Conservation (phyloP, 2,113 vertebrate species). For the Rutilus rutilus region DNA sequence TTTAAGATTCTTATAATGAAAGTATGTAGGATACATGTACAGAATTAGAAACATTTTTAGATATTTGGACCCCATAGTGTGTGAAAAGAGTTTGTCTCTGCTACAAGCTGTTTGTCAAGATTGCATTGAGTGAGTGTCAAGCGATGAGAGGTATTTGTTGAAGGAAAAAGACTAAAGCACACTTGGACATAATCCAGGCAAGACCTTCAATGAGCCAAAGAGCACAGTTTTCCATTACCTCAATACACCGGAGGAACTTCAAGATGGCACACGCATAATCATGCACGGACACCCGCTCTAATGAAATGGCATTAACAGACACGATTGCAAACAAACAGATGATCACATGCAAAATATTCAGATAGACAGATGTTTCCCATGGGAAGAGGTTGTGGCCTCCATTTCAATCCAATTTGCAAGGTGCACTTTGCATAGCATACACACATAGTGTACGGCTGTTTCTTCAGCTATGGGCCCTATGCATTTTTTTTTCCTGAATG, state of each 20-base stretch:
- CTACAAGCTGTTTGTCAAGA: conserved; percentile 2
- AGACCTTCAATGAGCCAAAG: conserved; percentile 11
- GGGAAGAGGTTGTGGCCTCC: conserved; percentile 36
- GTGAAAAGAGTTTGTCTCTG: not conserved
- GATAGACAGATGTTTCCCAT: not conserved
- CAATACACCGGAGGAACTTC: not conserved
- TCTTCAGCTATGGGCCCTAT: not conserved
- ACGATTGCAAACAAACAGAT: conserved; percentile 32
- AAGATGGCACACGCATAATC: conserved; percentile 2
- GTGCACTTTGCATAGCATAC: conserved; percentile 17
- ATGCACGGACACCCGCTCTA: conserved; percentile 8
- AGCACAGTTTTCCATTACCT: conserved; percentile 29
- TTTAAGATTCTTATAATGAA: too few relatives aligned
- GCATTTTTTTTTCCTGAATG: not conserved
- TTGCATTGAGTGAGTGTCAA: not conserved
- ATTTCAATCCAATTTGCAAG: conserved; percentile 41
- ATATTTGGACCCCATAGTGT: not conserved
- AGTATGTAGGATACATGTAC: too few relatives aligned
- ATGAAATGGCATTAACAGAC: conserved; percentile 30
- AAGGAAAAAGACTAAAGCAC: conserved; percentile 13
- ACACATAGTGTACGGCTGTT: not conserved
- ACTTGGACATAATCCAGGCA: conserved; percentile 24
- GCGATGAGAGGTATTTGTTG: not conserved
- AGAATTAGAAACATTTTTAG: not conserved
- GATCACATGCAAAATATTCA: conserved; percentile 34